Evolutionary conservation across 2,888 invertebrate species (phyloP).

Genomic region (Drosophila kokeensis): DNA sequence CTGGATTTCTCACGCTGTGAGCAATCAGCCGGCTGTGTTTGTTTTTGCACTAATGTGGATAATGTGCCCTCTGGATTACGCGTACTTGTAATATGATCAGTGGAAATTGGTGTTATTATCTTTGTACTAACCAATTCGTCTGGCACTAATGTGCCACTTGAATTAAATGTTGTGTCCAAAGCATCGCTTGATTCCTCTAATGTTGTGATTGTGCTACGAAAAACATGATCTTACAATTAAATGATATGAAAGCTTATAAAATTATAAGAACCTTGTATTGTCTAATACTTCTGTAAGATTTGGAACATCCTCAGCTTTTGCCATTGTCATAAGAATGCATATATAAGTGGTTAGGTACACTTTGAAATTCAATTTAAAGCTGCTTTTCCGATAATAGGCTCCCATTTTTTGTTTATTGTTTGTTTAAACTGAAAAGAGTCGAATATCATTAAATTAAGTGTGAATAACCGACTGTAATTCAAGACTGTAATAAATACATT

Average conservation of each 20-base stretch:
- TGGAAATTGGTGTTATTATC: background rate
- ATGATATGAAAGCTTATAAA: background rate
- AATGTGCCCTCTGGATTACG: constrained; percentile 16
- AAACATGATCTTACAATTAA: background rate
- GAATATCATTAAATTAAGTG: background rate
- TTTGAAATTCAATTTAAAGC: constrained; percentile 1
- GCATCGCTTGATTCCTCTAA: constrained; percentile 3
- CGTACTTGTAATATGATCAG: constrained; percentile 32
- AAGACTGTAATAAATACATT: background rate
- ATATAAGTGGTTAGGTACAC: constrained; percentile 17
- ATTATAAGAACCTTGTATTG: constrained; percentile 15
- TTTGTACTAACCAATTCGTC: constrained; percentile 9
- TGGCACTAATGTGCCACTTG: background rate
- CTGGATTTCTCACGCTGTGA: constrained; percentile 76
- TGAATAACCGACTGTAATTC: background rate
- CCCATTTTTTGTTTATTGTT: constrained; percentile 24
- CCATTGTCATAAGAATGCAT: constrained; percentile 17
- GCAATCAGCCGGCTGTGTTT: constrained; percentile 67
- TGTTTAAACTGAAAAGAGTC: constrained; percentile 33
- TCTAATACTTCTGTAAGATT: constrained; percentile 4
- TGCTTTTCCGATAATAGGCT: constrained; percentile 10
- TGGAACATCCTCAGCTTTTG: constrained; percentile 28
- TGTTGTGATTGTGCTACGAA: constrained; percentile 1
- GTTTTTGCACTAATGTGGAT: constrained; percentile 3
- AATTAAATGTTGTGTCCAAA: constrained; percentile 13